Percentiles rank a stretch among this genome's conserved stretches.
phyloP scores from a whole-genome alignment of 2,797 vertebrate species.

The Urophycis tenuis region DNA sequence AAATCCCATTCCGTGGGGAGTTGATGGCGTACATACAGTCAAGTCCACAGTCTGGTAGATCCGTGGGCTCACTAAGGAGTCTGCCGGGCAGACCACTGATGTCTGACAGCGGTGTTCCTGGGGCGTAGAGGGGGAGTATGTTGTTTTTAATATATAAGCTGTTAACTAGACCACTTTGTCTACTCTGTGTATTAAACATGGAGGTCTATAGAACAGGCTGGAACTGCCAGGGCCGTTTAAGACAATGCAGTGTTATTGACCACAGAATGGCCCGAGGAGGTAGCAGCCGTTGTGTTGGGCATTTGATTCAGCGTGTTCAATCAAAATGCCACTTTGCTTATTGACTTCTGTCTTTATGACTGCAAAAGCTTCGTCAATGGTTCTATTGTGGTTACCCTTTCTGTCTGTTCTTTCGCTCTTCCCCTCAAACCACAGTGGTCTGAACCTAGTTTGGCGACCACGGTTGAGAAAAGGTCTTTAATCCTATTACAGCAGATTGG shows the following conservation, averaged over 20 bases:
- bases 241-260: conserved; percentile 20
- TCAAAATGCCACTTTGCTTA: conserved; percentile 53
- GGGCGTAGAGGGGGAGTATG: conserved; percentile 43
- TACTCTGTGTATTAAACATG: not conserved
- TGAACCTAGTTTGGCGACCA: conserved; percentile 31
- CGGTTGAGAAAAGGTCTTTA: conserved; percentile 38
- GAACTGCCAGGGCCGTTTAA: conserved; percentile 22
- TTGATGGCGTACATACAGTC: conserved; percentile 56
- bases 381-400: not conserved
- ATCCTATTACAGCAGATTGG: conserved; percentile 51
- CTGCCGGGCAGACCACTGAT: conserved; percentile 48
- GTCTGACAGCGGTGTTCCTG: conserved; percentile 47
- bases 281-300: conserved; percentile 35
- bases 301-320: conserved; percentile 49
- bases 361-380: conserved; percentile 11
- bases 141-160: conserved; percentile 34
- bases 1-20: conserved; percentile 58
- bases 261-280: conserved; percentile 17
- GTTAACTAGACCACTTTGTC: not conserved
- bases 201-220: conserved; percentile 10
- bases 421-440: conserved; percentile 5
- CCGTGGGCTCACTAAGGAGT: conserved; percentile 50
- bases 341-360: conserved; percentile 20
- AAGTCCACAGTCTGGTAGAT: conserved; percentile 31
- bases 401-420: not conserved